Evolutionary conservation across 2,888 invertebrate genomes (phyloP).

Genomic region (Platycheirus rosarum): DNA sequence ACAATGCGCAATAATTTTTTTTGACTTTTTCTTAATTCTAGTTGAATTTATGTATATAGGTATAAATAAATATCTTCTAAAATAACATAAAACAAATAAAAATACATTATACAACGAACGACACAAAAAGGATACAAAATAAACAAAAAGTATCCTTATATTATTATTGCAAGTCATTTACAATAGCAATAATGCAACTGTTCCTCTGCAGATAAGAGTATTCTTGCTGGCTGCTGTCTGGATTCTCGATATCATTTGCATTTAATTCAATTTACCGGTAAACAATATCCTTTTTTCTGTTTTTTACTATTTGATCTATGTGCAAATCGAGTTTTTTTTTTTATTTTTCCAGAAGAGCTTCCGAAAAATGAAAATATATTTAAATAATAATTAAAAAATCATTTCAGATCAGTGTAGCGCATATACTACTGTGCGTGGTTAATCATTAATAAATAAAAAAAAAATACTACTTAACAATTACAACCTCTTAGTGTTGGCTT

Average conservation of each 20-base stretch:
- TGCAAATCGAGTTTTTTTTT: conserved; percentile 13
- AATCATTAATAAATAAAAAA: conserved; percentile 5
- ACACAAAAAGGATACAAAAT: conserved; percentile 25
- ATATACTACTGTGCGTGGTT: too few species aligned
- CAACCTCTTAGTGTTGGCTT: too few species aligned
- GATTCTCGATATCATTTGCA: conserved; percentile 53
- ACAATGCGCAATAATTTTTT: too few species aligned
- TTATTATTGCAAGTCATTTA: conserved; percentile 47
- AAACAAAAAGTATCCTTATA: conserved; percentile 16
- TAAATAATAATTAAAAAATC: conserved; percentile 72
- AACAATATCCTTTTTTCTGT: conserved; percentile 30
- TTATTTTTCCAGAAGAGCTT: conserved; percentile 26
- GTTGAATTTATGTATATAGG: too few species aligned
- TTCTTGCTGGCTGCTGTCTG: conserved; percentile 10
- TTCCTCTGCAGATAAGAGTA: conserved; percentile 8
- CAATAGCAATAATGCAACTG: conserved; percentile 35
- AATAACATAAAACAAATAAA: too few species aligned
- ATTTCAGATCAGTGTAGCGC: conserved; percentile 43
- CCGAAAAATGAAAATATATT: conserved; percentile 54
- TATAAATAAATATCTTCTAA: too few species aligned
- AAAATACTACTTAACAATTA: conserved; percentile 42
- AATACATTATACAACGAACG: conserved; percentile 21
- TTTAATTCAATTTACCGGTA: conserved; percentile 55
- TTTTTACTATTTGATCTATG: conserved; percentile 4
- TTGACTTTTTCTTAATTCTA: too few species aligned